Base-by-base conservation (phyloP, 2,888 invertebrate genomes). In the Itoplectis maculator region DNA sequence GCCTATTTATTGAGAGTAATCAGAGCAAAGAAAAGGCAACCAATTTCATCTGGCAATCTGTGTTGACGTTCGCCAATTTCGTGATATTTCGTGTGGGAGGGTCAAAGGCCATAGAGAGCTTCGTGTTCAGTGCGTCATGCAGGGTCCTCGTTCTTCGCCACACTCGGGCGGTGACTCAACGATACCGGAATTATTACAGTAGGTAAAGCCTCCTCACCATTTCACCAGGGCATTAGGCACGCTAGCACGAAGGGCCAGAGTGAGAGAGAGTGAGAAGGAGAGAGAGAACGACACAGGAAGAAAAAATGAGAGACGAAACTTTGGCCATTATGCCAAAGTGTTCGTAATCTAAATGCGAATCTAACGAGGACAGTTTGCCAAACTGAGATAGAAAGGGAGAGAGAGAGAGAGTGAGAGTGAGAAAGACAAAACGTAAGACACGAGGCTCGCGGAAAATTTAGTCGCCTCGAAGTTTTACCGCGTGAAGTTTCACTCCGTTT, bases 271-370 rank as follows among this genome's bases (percentile, higher is more conserved):
- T 51, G 20, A 3, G 70, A 7, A 9, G 63, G 78, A 54, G 79
- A 76, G 74, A 47, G 54, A 68, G 18, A 3, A 51, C n/a, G 40
- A 56, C 13, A 59, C 68, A 77, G 74, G 79, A 77, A 54, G 74
- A 84, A 84, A 87, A 87, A 87, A 85, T 82, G 81, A 73, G 81
- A 80, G 70, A 42, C 59, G 70, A 87, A 89, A 89, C 86, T 89
- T 88, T 80, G 81, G 84, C 86, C 88, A 89, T 89, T 91, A 87
- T 83, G 81, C 72, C 77, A 83, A 72, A 84, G 84, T 75, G 70
- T 83, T 83, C 84, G 68, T 86, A 86, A 90, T 91, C 90, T 90
- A 89, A 91, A 91, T 90, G 88, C 86, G 88, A 90, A 91, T 90
- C 89, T 90, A 89, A 91, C 88, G 88, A 90, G 88, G 87, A 87